A percentile compares a stretch with the other conserved stretches of the same genome.
Conservation (phyloP, 2,113 vertebrate genomes). For the Phyllopteryx taeniolatus region DNA sequence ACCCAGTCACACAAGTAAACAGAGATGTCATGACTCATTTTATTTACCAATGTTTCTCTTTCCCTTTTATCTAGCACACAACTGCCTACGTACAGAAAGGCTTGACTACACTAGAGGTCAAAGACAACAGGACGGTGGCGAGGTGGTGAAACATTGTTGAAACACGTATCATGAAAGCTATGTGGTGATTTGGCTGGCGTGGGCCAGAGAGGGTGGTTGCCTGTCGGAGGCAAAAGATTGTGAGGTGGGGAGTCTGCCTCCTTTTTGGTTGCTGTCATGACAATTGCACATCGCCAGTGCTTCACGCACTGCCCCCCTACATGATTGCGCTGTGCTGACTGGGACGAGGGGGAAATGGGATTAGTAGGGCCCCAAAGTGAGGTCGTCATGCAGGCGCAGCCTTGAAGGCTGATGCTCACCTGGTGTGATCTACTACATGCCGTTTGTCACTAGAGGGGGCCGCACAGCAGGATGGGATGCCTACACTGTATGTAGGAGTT, state of each 20-base stretch:
- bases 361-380: slow-evolving; percentile 22
- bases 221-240: slow-evolving; percentile 11
- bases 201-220: too few species aligned
- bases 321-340: not conserved
- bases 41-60: too few species aligned
- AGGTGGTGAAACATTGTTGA: too few species aligned
- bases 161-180: too few species aligned
- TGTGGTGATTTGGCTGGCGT: not conserved
- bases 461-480: not conserved
- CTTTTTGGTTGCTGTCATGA: slow-evolving; percentile 50
- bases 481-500: too few species aligned
- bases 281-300: slow-evolving; percentile 33
- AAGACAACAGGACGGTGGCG: too few species aligned
- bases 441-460: too few species aligned
- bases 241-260: slow-evolving; percentile 29
- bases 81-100: too few species aligned
- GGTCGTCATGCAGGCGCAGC: not conserved
- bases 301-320: slow-evolving; percentile 1
- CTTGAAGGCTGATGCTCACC: slow-evolving; percentile 1
- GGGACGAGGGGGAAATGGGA: slow-evolving; percentile 34
- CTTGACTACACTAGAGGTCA: too few species aligned
- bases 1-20: too few species aligned
- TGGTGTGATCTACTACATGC: not conserved
- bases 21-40: too few species aligned
- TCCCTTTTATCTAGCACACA: too few species aligned